Conservation (phyloP, 1,140 invertebrate genomes). For the Zaprionus gabonicus region DNA sequence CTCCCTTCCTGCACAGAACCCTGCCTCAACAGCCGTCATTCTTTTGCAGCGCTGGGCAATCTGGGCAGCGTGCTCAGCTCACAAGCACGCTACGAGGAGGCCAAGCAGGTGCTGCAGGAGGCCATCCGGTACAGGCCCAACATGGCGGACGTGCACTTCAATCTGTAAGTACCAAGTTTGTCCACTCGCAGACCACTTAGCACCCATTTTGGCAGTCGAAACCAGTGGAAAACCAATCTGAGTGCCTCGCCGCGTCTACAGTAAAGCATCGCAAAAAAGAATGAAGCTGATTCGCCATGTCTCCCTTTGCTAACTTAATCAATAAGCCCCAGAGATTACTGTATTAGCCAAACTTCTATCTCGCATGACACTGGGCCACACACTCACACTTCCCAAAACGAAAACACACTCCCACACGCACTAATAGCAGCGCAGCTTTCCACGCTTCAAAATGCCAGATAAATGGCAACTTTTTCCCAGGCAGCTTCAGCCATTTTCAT, state of each 20-base stretch:
- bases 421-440: background rate
- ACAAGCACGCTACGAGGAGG: conserved; percentile 92
- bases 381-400: conserved; percentile 19
- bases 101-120: conserved; percentile 93
- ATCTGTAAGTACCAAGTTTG: conserved; percentile 92
- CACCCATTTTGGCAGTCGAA: conserved; percentile 26
- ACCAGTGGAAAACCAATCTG: conserved; percentile 13
- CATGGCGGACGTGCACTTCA: conserved; percentile 98
- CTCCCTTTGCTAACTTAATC: background rate
- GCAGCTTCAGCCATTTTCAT: conserved; percentile 69
- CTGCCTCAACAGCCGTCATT: background rate
- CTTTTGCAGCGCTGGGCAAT: conserved; percentile 93
- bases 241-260: background rate
- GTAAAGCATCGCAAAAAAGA: background rate
- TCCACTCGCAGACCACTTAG: conserved; percentile 11
- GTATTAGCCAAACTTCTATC: conserved; percentile 23
- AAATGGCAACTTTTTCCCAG: conserved; percentile 40
- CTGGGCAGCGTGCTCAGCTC: conserved; percentile 95
- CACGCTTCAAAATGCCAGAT: conserved; percentile 38
- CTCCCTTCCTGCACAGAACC: background rate
- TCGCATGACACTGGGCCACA: conserved; percentile 22
- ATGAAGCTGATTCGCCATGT: background rate
- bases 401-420: background rate
- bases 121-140: conserved; percentile 95
- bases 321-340: background rate